These are phyloP conservation scores for Stylophora pistillata DNA, from an alignment of 64 coral and sea anemone species.

Conservation along the genomic window DNA sequence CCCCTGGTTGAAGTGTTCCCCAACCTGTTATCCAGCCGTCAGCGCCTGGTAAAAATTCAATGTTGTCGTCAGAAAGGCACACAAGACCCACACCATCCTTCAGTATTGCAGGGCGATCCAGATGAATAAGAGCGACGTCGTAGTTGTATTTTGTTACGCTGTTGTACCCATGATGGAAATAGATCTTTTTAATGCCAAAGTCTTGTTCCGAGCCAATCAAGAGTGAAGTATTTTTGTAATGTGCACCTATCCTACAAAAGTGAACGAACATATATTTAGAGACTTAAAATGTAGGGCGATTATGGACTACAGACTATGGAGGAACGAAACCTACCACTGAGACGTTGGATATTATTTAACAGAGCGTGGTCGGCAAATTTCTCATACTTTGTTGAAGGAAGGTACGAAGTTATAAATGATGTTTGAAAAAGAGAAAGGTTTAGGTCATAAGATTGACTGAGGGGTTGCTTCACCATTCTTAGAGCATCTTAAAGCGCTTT, in stretches of 20 bases:
- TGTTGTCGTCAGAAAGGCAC: constrained; percentile 59
- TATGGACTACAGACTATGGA: too few relatives aligned
- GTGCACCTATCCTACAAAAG: constrained; percentile 56
- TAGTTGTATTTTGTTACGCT: constrained; percentile 52
- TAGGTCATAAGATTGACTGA: too few relatives aligned
- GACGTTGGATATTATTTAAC: too few relatives aligned
- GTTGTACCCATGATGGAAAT: constrained; percentile 78
- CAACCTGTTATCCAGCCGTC: constrained; percentile 79
- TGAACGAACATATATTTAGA: background rate
- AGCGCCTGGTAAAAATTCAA: constrained; percentile 59
- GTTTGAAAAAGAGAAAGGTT: too few relatives aligned
- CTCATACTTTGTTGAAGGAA: too few relatives aligned
- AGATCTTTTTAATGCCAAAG: constrained; percentile 60
- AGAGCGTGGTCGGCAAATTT: too few relatives aligned
- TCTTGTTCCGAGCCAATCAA: constrained; percentile 59
- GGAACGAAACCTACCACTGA: too few relatives aligned
- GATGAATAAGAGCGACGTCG: constrained; percentile 83
- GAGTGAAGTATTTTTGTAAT: constrained; percentile 52
- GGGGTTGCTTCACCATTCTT: too few relatives aligned
- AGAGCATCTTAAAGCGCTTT: too few relatives aligned
- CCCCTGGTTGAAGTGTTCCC: constrained; percentile 59
- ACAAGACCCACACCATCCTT: constrained; percentile 18
- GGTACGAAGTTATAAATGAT: too few relatives aligned
- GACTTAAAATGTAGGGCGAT: too few relatives aligned
- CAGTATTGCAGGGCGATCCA: constrained; percentile 50